Evolutionary conservation across 1,140 invertebrate genomes (phyloP).

Genomic region (Zophobas atratus): DNA sequence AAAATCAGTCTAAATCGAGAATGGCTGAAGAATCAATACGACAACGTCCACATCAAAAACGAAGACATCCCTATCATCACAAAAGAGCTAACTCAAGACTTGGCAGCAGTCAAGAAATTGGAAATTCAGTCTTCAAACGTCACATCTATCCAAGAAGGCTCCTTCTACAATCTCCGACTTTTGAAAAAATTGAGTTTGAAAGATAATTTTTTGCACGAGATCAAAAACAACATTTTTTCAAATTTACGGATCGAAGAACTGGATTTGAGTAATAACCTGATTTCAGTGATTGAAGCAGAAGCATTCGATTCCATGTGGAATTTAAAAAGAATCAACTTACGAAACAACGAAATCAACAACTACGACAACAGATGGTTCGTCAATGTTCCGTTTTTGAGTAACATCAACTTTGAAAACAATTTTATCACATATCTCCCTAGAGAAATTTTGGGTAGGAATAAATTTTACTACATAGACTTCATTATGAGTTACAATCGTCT

Average conservation of each 20-base stretch:
- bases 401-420: slow-evolving; percentile 5
- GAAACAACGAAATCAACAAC: slow-evolving; percentile 48
- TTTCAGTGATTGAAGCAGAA: slow-evolving; percentile 40
- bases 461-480: background rate
- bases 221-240: slow-evolving; percentile 44
- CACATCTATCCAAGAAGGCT: slow-evolving; percentile 44
- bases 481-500: slow-evolving; percentile 6
- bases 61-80: slow-evolving; percentile 6
- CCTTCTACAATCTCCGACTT: slow-evolving; percentile 42
- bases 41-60: background rate
- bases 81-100: background rate
- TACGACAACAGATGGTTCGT: slow-evolving; percentile 4
- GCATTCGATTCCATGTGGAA: slow-evolving; percentile 47
- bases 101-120: background rate
- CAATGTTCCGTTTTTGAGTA: background rate
- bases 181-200: slow-evolving; percentile 52
- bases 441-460: background rate
- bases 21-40: slow-evolving; percentile 5
- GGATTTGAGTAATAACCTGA: slow-evolving; percentile 55
- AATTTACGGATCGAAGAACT: slow-evolving; percentile 48
- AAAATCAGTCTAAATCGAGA: too few relatives aligned
- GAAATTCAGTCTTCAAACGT: slow-evolving; percentile 39
- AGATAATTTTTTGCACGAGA: slow-evolving; percentile 48
- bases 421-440: background rate
- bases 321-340: slow-evolving; percentile 34